These are phyloP conservation scores for Aquatica leii DNA, from an alignment of 2,888 invertebrate genomes.

Conservation along the genomic window DNA sequence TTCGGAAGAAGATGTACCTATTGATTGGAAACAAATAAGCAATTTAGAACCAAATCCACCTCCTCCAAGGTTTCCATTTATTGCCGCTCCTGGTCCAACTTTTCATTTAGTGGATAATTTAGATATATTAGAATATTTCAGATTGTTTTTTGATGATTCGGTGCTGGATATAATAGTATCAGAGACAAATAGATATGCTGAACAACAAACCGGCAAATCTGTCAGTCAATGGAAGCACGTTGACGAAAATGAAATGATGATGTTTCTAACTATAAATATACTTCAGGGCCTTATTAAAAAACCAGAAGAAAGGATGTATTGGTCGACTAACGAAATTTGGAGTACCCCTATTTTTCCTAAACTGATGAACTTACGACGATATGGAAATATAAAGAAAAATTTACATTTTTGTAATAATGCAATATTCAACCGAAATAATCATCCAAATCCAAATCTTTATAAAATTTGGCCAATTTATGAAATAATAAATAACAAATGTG, in stretches of 20 bases:
- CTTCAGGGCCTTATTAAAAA: constrained; percentile 4
- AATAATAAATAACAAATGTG: constrained; percentile 3
- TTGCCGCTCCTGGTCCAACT: too few species aligned
- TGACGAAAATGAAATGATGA: not conserved
- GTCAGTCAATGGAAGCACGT: not conserved
- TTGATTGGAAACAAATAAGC: too few species aligned
- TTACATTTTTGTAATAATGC: constrained; percentile 7
- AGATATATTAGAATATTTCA: too few species aligned
- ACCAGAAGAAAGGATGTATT: constrained; percentile 13
- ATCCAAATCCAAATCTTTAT: constrained; percentile 1
- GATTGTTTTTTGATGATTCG: too few species aligned
- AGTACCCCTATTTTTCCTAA: constrained; percentile 7
- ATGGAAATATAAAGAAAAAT: constrained; percentile 5
- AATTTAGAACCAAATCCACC: too few species aligned
- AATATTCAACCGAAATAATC: not conserved
- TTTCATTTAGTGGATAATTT: too few species aligned
- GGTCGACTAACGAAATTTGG: constrained; percentile 4
- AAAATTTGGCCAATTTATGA: too few species aligned
- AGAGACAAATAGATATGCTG: constrained; percentile 15
- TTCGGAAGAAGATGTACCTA: too few species aligned
- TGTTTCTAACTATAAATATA: constrained; percentile 6
- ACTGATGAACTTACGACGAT: not conserved
- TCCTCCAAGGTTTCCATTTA: too few species aligned
- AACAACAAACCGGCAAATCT: constrained; percentile 3
- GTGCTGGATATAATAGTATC: too few species aligned